Percentiles rank a stretch among this genome's conserved stretches.
Conservation (phyloP, 2,113 vertebrate genomes). For the Nanorana parkeri region DNA sequence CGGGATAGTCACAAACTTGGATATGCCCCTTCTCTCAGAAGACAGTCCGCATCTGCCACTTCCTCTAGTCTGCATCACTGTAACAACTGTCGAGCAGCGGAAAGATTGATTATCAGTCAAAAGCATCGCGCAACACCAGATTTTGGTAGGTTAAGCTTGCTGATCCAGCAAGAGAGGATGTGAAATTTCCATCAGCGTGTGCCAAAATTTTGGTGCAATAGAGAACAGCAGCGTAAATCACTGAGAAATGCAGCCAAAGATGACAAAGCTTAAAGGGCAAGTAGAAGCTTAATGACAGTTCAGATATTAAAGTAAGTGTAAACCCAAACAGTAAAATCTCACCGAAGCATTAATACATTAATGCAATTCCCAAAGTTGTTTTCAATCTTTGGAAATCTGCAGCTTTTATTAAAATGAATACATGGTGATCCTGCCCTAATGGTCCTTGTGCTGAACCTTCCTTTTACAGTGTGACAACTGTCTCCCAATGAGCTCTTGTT, state of each 20-base stretch:
- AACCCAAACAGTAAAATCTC: too few species aligned
- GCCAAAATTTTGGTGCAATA: slow-evolving; percentile 85
- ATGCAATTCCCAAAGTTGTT: too few species aligned
- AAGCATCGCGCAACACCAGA: slow-evolving; percentile 90
- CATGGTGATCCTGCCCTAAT: too few species aligned
- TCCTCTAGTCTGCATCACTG: slow-evolving; percentile 87
- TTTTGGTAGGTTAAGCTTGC: slow-evolving; percentile 95
- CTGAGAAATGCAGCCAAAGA: slow-evolving; percentile 84
- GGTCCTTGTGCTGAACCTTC: too few species aligned
- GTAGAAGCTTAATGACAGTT: too few species aligned
- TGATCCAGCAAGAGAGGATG: slow-evolving; percentile 93
- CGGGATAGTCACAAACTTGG: slow-evolving; percentile 19
- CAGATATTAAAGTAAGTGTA: too few species aligned
- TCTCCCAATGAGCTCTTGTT: too few species aligned
- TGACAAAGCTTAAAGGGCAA: slow-evolving; percentile 77
- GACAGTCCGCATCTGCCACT: slow-evolving; percentile 94
- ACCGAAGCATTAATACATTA: too few species aligned
- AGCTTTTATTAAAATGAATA: too few species aligned
- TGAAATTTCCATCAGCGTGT: slow-evolving; percentile 81
- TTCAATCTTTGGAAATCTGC: too few species aligned
- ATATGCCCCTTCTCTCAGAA: slow-evolving; percentile 83
- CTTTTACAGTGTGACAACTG: too few species aligned
- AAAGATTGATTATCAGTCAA: slow-evolving; percentile 98
- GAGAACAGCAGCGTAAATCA: slow-evolving; percentile 90
- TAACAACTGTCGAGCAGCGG: slow-evolving; percentile 93